Evolutionary conservation across 2,888 invertebrate genomes (phyloP), one percentile per base, ranked within the genome.

Genomic region (Zaprionus bogoriensis): DNA sequence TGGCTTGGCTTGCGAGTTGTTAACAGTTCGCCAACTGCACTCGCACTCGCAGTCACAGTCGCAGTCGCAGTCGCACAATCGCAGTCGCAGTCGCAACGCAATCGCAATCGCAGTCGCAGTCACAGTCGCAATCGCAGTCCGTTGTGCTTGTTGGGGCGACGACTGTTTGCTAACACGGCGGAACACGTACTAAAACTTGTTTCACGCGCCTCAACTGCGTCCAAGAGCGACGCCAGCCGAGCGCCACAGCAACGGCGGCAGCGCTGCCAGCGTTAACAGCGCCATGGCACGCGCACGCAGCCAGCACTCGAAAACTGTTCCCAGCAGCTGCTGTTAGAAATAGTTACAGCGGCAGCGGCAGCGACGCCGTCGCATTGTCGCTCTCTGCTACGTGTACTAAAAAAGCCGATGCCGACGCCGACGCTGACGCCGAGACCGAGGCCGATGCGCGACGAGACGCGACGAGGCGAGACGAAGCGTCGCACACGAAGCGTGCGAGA

Each of bases 101-200:
- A n/a, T 54, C 27, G 12, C n/a, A 32, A 22, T 51, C 50, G 17
- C 42, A 44, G 36, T 19, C 6, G 20, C 10, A 36, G n/a, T n/a
- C n/a, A 58, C 42, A 39, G 46, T 46, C 55, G 46, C 44, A 50
- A n/a, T n/a, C 23, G 36, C 63, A 47, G 63, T 69, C 58, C 58
- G 59, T 46, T 59, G 14, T 20, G 36, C 28, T 36, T 23, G 46
- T 67, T 30, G 58, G 27, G 46, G 50, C 60, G 55, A 69, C 84
- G 90, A 89, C 90, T 89, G 90, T 84, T 88, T 89, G 87, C 90
- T 88, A 82, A 89, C 89, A 89, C 89, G 89, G 89, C 89, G 89
- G 89, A 90, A 90, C 88, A 89, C 89, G 90, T 89, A 90, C 90
- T 90, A 89, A 89, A 89, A 89, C 87, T 88, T 87, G 89, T 89